These are phyloP conservation scores for Hypomesus transpacificus DNA, from an alignment of 2,113 vertebrate species.

Conservation along the genomic window DNA sequence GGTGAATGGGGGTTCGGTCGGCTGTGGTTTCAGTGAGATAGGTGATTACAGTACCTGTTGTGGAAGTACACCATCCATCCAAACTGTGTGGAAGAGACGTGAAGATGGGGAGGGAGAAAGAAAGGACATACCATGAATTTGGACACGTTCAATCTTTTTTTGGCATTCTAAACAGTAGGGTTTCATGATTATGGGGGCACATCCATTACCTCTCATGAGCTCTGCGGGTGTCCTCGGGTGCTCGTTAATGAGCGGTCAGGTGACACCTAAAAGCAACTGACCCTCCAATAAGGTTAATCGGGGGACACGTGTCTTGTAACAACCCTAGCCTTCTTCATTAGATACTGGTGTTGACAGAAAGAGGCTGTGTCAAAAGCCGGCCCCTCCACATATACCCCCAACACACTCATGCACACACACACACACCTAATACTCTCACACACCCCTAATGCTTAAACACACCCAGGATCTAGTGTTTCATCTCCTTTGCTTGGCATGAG, in stretches of 20 bases:
- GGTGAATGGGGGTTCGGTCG: background rate
- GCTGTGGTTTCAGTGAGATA: background rate
- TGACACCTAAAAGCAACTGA: constrained; percentile 45
- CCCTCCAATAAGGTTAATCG: constrained; percentile 50
- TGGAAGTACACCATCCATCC: too few species aligned
- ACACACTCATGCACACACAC: constrained; percentile 20
- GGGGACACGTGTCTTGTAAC: constrained; percentile 52
- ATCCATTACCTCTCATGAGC: background rate
- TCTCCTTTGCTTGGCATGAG: constrained; percentile 45
- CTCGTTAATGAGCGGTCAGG: constrained; percentile 32
- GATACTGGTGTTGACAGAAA: constrained; percentile 59
- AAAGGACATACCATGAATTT: too few species aligned
- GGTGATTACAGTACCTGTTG: too few species aligned
- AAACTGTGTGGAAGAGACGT: too few species aligned
- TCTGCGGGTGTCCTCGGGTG: constrained; percentile 30
- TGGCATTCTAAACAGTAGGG: too few species aligned
- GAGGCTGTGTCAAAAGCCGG: constrained; percentile 56
- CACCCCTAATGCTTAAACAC: constrained; percentile 29
- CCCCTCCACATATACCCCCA: constrained; percentile 47
- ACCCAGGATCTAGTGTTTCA: constrained; percentile 33
- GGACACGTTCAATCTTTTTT: too few species aligned
- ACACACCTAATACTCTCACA: constrained; percentile 22
- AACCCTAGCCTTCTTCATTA: constrained; percentile 64
- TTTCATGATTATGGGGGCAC: too few species aligned
- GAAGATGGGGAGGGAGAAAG: too few species aligned